These are phyloP conservation scores for Priocnemis perturbator DNA, from an alignment of 2,888 invertebrate species.

Conservation along the genomic window DNA sequence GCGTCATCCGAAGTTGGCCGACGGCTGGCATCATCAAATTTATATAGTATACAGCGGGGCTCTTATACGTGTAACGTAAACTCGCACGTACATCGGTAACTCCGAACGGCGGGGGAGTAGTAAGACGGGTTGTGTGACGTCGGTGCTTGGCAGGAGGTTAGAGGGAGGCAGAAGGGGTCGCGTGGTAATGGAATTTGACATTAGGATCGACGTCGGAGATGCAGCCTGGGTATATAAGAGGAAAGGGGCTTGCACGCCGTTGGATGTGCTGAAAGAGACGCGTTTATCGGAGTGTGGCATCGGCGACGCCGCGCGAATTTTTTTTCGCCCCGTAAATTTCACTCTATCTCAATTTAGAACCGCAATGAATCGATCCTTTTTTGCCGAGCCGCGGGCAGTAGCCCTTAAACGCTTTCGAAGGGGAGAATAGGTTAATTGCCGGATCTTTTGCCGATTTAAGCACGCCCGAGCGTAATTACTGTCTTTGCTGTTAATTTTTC, in stretches of 20 bases:
- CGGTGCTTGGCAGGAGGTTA: constrained; percentile 5
- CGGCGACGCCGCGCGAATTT: too few species aligned
- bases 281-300: too few species aligned
- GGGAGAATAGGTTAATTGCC: too few species aligned
- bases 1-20: constrained; percentile 3
- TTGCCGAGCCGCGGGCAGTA: too few species aligned
- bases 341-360: background rate
- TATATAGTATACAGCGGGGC: constrained; percentile 20
- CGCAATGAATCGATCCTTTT: too few species aligned
- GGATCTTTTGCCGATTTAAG: too few species aligned
- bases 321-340: background rate
- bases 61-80: constrained; percentile 39
- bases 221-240: constrained; percentile 5
- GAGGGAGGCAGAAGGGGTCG: background rate
- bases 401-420: too few species aligned
- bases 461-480: too few species aligned
- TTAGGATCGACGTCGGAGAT: constrained; percentile 58
- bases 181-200: constrained; percentile 64
- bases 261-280: too few species aligned
- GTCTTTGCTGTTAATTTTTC: too few species aligned
- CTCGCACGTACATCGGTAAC: constrained; percentile 38
- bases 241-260: background rate
- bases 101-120: background rate
- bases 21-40: too few species aligned
- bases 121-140: background rate